Evolutionary conservation across 2,888 invertebrate species (phyloP), one percentile per base, ranked within the genome.

Genomic region (Pterostichus niger): DNA sequence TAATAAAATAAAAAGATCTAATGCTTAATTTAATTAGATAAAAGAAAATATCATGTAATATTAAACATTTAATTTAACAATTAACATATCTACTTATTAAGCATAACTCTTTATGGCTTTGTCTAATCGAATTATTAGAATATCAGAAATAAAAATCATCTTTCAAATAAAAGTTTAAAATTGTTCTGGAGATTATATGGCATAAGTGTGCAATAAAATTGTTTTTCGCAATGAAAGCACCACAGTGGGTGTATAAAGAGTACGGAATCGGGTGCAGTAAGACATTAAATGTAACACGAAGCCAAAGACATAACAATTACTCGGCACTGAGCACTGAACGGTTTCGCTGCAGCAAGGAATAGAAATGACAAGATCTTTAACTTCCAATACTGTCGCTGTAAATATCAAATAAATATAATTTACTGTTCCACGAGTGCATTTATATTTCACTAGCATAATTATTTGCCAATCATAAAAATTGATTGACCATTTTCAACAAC

Each of bases 321-420:
- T 17, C 52, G 17, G 10, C 44, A 35, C 13, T 61, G 33, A 24
- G 33, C 61, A 35, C 33, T 33, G 13, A 68, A 33, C 64, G 61
- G n/a, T 17, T 44, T 40, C 61, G 79, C 61, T 44, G 44, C 40
- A 52, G 24, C 15, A 56, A 54, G 35, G 44, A 71, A 81, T 81
- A 71, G 56, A 81, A 81, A 73, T 81, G 81, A 81, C 81, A 81
- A 71, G 81, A 81, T 81, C 81, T 81, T 81, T 81, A 81, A 73
- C 71, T 81, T 81, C 81, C 81, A 81, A 81, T 81, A 81, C 56
- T 56, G 81, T 56, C 71, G 71, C 81, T 52, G 17, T 80, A 80
- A 80, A 80, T 80, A 80, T 54, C 80, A 49, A 64, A 81, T 81
- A 56, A 81, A 81, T 71, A 71, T 81, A 73, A 81, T 81, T 71